Percentiles rank a stretch among this genome's conserved stretches.
phyloP scores from a whole-genome alignment of 2,113 vertebrate species.

The Cyprinodon variegatus region DNA sequence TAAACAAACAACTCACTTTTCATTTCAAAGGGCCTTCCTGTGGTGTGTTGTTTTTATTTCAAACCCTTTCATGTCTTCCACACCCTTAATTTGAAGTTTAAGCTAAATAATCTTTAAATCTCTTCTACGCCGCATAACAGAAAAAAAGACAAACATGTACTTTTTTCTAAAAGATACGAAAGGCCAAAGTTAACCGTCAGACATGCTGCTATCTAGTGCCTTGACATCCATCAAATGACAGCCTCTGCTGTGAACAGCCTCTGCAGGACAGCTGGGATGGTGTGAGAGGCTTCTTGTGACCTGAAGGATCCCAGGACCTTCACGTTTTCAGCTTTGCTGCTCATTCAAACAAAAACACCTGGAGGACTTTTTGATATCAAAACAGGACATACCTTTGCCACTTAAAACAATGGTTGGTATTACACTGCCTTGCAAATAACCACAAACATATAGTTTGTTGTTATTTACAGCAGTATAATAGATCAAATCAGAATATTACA shows the following conservation, averaged over 20 bases:
- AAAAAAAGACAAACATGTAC: conserved; percentile 18
- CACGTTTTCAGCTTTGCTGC: background rate
- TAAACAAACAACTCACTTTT: conserved; percentile 30
- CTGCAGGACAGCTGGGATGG: conserved; percentile 5
- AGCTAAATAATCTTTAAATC: conserved; percentile 22
- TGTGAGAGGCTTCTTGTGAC: conserved; percentile 14
- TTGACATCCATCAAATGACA: conserved; percentile 33
- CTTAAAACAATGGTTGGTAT: background rate
- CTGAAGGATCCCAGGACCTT: background rate
- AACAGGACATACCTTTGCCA: background rate
- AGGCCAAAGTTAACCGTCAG: conserved; percentile 46
- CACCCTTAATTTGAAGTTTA: conserved; percentile 6
- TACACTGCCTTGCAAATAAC: too few species aligned
- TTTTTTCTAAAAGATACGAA: conserved; percentile 29
- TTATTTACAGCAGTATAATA: too few species aligned
- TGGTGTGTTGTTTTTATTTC: background rate
- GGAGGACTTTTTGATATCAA: background rate
- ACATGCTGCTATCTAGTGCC: conserved; percentile 5
- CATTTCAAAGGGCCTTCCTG: background rate
- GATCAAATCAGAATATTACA: too few species aligned
- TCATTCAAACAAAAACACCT: conserved; percentile 11
- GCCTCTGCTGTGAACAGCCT: conserved; percentile 12
- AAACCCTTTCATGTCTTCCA: conserved; percentile 8
- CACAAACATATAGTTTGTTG: too few species aligned
- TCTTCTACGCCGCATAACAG: conserved; percentile 13